Percentiles rank a stretch among this genome's conserved stretches.
These are phyloP conservation scores for Leptestheria dahalacensis DNA, from an alignment of 1,140 invertebrate genomes.

Conservation along the genomic window DNA sequence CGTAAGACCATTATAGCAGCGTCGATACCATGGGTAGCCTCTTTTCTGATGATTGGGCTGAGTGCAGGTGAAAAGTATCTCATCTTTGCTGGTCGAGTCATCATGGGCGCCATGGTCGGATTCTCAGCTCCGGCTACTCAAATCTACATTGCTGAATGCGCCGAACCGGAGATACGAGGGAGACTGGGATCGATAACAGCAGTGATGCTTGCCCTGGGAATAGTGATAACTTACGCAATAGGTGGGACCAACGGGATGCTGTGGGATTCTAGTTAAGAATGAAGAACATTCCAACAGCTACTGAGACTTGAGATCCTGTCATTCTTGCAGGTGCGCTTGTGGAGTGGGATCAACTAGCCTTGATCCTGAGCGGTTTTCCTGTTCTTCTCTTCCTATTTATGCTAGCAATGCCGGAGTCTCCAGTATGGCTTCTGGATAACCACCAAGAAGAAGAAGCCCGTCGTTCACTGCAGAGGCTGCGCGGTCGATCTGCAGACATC, in stretches of 20 bases:
- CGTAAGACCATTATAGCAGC: slow-evolving; percentile 39
- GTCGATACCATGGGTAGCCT: slow-evolving; percentile 29
- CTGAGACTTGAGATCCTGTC: too few species aligned
- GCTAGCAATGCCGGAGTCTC: slow-evolving; percentile 39
- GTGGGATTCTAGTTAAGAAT: too few species aligned
- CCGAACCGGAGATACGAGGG: slow-evolving; percentile 49
- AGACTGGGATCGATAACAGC: slow-evolving; percentile 65
- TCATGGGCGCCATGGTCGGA: neutral
- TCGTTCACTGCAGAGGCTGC: slow-evolving; percentile 58
- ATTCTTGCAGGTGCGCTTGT: slow-evolving; percentile 51
- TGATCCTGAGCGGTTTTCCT: slow-evolving; percentile 42
- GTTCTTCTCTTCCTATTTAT: slow-evolving; percentile 39
- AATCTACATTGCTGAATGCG: slow-evolving; percentile 45
- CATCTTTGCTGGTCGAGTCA: neutral
- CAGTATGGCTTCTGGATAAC: slow-evolving; percentile 35
- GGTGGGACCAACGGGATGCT: too few species aligned
- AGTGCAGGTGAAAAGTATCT: slow-evolving; percentile 32
- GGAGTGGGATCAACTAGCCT: slow-evolving; percentile 45
- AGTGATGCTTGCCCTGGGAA: slow-evolving; percentile 54
- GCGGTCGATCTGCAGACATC: slow-evolving; percentile 34
- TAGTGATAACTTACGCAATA: slow-evolving; percentile 54
- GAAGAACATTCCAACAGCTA: too few species aligned
- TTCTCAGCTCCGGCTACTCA: neutral
- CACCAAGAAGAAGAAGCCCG: slow-evolving; percentile 50
- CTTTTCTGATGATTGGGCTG: neutral